Base-by-base conservation (phyloP, 2,797 vertebrate species). In the Jordanella pulchra region DNA sequence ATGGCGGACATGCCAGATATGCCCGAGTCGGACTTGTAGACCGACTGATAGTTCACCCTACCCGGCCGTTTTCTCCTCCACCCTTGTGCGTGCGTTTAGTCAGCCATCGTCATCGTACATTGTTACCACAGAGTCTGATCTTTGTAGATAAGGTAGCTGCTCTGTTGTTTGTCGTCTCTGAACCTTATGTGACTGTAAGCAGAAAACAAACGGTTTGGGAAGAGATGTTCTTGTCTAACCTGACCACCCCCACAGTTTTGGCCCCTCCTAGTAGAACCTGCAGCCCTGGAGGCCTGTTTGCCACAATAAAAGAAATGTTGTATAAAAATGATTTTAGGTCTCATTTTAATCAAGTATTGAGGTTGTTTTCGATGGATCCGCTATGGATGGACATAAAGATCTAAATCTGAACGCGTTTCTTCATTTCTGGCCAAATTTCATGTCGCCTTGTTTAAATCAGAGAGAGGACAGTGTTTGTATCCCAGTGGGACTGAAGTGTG, bases 1-100 rank as follows among this genome's bases (percentile, higher is more conserved):
- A 97, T 98, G 96, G 95, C 96, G 51, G 96, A 97, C 83, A 93
- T 96, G 93, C 95, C 96, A 15, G 96, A 98, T 85, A 96, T 96
- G 95, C 97, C 96, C 0, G 97, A 99, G 89, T 98, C 97, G 67
- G 96, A 97, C 91, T 94, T 98, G 91, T 99, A 97, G 93, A 88
- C 88, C 67, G 67, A 82, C 74, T 13, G 47, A 27, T 67, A 51
- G 77, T 65, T 71, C 73, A 75, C 50, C 78, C 79, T 3, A 35
- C 72, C 68, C 55, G 69, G 73, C 61, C 67, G 54, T 21, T 27
- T 58, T 35, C 67, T 72, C 79, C 75, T 25, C 63, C 68, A 39
- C 58, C 70, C 84, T 71, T 77, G 77, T 60, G 77, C 66, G 87
- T 86, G 87, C 72, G 44, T 90, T 87, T 87, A 91, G 86, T 83